Percentiles rank a stretch among this genome's conserved stretches.
Evolutionary conservation across 1,140 invertebrate genomes (phyloP).

Genomic region (Drosophila melanogaster): Release_6_plus_ISO1_MT NT_037436.4:9545501-9546000

Average conservation of each 20-base stretch:
- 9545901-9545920: conserved; percentile 43
- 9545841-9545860: no score
- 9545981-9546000: conserved; percentile 33
- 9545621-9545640: conserved; percentile 64
- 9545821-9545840: no score
- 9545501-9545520: conserved; percentile 48
- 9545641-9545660: conserved; percentile 58
- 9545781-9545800: conserved; percentile 22
- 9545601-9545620: conserved; percentile 71
- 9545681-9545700: conserved; percentile 16
- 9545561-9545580: conserved; percentile 22
- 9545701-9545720: conserved; percentile 31
- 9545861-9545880: conserved; percentile 43
- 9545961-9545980: conserved; percentile 50
- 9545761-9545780: conserved; percentile 48
- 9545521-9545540: conserved; percentile 1
- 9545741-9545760: conserved; percentile 55
- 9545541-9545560: conserved; percentile 36
- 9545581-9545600: conserved; percentile 61
- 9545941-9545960: conserved; percentile 53
- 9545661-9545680: conserved; percentile 51
- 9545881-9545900: conserved; percentile 57
- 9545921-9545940: conserved; percentile 12
- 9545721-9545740: conserved; percentile 25
- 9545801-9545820: conserved; percentile 73